A percentile compares a stretch with the other conserved stretches of the same genome.
Evolutionary conservation across 2,888 invertebrate genomes (phyloP).

Genomic region (Drosophila nigritarsus): DNA sequence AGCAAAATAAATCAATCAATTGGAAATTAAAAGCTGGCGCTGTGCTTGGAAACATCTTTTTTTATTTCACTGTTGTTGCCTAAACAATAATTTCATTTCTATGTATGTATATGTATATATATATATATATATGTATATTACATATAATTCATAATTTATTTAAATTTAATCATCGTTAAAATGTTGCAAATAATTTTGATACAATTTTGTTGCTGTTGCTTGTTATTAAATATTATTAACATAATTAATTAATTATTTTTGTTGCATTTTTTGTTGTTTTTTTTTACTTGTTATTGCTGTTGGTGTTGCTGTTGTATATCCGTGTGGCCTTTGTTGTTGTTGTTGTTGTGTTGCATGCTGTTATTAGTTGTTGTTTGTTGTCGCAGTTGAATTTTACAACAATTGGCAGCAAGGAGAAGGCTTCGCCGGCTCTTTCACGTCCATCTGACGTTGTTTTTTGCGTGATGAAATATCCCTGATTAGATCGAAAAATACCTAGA

Average conservation of each 20-base stretch:
- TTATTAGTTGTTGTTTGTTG: slow-evolving; percentile 18
- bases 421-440: slow-evolving; percentile 85
- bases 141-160: slow-evolving; percentile 51
- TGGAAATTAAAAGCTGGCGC: slow-evolving; percentile 39
- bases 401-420: slow-evolving; percentile 85
- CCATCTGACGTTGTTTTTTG: slow-evolving; percentile 85
- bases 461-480: slow-evolving; percentile 85
- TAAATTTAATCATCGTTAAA: slow-evolving; percentile 45
- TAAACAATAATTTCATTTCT: slow-evolving; percentile 34
- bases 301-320: slow-evolving; percentile 25
- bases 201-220: slow-evolving; percentile 25
- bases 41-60: slow-evolving; percentile 34
- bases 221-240: slow-evolving; percentile 27
- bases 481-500: slow-evolving; percentile 85
- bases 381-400: slow-evolving; percentile 78
- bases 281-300: slow-evolving; percentile 30
- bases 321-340: slow-evolving; percentile 29
- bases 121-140: slow-evolving; percentile 44
- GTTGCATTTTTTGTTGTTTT: slow-evolving; percentile 11
- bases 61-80: slow-evolving; percentile 20
- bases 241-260: slow-evolving; percentile 38
- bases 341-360: slow-evolving; percentile 17
- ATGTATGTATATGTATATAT: not conserved
- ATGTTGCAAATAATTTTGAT: slow-evolving; percentile 53
- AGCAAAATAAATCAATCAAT: slow-evolving; percentile 36